A percentile compares a stretch with the other conserved stretches of the same genome.
These are phyloP conservation scores for Physocephala rufipes DNA, from an alignment of 2,888 invertebrate species.

Conservation along the genomic window DNA sequence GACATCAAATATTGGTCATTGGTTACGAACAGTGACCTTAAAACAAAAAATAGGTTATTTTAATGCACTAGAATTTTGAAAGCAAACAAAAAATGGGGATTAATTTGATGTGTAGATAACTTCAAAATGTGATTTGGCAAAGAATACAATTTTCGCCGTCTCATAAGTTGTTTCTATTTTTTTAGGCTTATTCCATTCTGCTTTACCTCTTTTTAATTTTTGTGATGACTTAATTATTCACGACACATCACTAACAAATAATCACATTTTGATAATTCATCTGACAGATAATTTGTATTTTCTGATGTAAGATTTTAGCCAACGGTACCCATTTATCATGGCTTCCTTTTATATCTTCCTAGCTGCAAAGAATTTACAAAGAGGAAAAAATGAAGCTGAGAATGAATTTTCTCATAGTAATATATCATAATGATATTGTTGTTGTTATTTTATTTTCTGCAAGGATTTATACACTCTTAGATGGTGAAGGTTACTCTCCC, in stretches of 20 bases:
- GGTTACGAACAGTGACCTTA: no score
- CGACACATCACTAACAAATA: conserved; percentile 38
- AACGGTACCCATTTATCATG: conserved; percentile 6
- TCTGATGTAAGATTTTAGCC: conserved; percentile 9
- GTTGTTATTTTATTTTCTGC: conserved; percentile 23
- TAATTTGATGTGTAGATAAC: no score
- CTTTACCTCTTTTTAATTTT: no score
- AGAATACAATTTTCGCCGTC: no score
- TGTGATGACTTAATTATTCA: conserved; percentile 25
- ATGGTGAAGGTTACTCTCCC: conserved; percentile 42
- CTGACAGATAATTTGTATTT: conserved; percentile 43
- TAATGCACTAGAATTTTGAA: no score
- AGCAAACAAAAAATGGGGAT: no score
- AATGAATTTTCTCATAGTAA: conserved; percentile 31
- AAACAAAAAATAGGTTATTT: no score
- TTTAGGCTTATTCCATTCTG: no score
- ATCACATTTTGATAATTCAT: conserved; percentile 44
- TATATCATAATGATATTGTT: conserved; percentile 1
- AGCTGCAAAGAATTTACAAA: conserved; percentile 3
- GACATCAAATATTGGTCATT: no score
- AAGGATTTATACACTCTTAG: conserved; percentile 40
- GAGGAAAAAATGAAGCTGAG: conserved; percentile 21
- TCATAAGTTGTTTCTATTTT: no score
- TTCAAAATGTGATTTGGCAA: no score
- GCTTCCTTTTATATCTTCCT: conserved; percentile 39